Evolutionary conservation across 1,140 invertebrate genomes (phyloP).

Genomic region (Oreohelix idahoensis): DNA sequence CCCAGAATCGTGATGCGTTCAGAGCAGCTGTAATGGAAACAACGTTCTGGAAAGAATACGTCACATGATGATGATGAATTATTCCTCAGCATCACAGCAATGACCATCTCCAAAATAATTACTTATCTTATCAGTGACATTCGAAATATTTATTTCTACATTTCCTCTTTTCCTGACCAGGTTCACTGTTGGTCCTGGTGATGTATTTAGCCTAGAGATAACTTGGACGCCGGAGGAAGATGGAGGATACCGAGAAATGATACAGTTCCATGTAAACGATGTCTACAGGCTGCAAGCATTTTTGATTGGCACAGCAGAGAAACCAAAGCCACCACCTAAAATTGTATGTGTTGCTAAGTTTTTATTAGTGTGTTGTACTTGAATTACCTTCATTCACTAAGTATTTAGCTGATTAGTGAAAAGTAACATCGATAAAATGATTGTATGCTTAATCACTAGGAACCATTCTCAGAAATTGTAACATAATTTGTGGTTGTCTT

Average conservation of each 20-base stretch:
- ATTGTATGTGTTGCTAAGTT: neutral
- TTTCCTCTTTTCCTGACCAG: neutral
- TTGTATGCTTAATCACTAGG: no score
- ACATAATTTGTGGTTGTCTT: no score
- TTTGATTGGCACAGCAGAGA: constrained; percentile 59
- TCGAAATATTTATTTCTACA: neutral
- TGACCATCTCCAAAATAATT: neutral
- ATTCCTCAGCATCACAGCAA: neutral
- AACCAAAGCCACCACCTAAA: constrained; percentile 46
- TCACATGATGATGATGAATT: no score
- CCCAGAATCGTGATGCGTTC: no score
- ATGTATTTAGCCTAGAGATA: constrained; percentile 48
- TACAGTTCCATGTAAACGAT: constrained; percentile 60
- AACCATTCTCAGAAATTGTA: no score
- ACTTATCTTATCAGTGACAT: neutral
- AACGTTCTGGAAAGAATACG: no score
- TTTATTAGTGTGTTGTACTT: no score
- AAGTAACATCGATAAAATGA: no score
- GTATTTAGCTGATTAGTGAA: no score
- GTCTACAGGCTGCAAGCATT: constrained; percentile 62
- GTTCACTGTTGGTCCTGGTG: constrained; percentile 54
- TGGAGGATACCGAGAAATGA: constrained; percentile 61
- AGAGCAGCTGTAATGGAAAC: no score
- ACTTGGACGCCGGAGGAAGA: constrained; percentile 60
- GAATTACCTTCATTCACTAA: no score